phyloP scores from a whole-genome alignment of 2,888 invertebrate species.

The Apamea epomidion region DNA sequence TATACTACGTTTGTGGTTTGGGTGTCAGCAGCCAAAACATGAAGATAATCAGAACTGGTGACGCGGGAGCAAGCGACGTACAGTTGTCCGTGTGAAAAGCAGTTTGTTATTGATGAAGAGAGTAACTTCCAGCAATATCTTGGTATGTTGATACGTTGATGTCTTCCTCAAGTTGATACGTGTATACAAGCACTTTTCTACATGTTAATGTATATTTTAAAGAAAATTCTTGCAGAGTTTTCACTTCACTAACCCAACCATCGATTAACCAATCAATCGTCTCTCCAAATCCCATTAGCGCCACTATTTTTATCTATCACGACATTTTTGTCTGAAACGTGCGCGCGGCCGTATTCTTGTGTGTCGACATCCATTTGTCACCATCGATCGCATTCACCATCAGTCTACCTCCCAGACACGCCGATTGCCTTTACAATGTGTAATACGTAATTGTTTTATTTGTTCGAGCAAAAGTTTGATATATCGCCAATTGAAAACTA shows the following conservation, averaged over 20 bases:
- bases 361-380: slow-evolving; percentile 87
- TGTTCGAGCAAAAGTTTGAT: slow-evolving; percentile 68
- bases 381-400: slow-evolving; percentile 82
- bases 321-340: slow-evolving; percentile 65
- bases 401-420: slow-evolving; percentile 73
- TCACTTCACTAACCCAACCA: slow-evolving; percentile 37
- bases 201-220: background rate
- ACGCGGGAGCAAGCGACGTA: background rate
- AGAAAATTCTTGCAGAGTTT: background rate
- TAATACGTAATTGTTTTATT: slow-evolving; percentile 73
- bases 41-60: background rate
- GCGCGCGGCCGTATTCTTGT: slow-evolving; percentile 61
- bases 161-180: background rate
- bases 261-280: slow-evolving; percentile 51
- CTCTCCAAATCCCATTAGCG: slow-evolving; percentile 54
- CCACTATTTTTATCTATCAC: slow-evolving; percentile 59
- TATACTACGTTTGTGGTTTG: background rate
- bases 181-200: background rate
- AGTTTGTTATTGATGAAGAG: background rate
- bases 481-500: slow-evolving; percentile 63
- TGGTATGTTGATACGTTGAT: background rate
- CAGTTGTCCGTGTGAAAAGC: background rate
- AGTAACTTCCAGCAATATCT: background rate
- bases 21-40: too few species aligned
- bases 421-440: slow-evolving; percentile 65